phyloP scores from a whole-genome alignment of 2,797 vertebrate species.

The Onychomys arenicola region DNA sequence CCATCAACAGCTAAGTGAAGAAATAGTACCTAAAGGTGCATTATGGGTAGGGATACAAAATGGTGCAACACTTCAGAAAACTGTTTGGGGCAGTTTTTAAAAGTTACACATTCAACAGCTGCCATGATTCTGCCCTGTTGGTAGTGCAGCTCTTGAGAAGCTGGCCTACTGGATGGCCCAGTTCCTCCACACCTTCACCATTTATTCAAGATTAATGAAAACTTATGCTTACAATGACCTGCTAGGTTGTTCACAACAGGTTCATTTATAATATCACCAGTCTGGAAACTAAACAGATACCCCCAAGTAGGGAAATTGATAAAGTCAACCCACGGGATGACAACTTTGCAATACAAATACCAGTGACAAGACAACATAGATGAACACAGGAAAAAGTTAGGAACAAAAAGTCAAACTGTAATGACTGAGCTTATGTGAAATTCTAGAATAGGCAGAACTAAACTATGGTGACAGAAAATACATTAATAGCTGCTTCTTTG shows the following conservation, averaged over 20 bases:
- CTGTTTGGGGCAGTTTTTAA: neutral
- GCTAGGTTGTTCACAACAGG: neutral
- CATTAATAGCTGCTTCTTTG: neutral
- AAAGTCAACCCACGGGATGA: neutral
- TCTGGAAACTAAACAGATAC: neutral
- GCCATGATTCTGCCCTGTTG: neutral
- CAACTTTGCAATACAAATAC: neutral
- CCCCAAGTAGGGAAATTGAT: neutral
- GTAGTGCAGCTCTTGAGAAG: neutral
- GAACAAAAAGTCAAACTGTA: neutral
- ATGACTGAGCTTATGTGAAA: constrained; percentile 31
- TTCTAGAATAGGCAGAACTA: constrained; percentile 11
- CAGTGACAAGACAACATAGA: neutral
- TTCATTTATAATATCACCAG: neutral
- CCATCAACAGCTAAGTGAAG: neutral
- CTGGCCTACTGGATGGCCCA: neutral
- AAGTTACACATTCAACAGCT: neutral
- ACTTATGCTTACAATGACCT: neutral
- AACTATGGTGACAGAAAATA: constrained; percentile 24
- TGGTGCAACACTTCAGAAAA: neutral
- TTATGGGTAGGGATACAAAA: neutral
- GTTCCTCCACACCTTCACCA: neutral
- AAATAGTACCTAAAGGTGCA: neutral
- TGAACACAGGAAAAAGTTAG: neutral
- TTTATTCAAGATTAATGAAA: constrained; percentile 20